Evolutionary conservation across 2,888 invertebrate genomes (phyloP).

Genomic region (Eristalis arbustorum): DNA sequence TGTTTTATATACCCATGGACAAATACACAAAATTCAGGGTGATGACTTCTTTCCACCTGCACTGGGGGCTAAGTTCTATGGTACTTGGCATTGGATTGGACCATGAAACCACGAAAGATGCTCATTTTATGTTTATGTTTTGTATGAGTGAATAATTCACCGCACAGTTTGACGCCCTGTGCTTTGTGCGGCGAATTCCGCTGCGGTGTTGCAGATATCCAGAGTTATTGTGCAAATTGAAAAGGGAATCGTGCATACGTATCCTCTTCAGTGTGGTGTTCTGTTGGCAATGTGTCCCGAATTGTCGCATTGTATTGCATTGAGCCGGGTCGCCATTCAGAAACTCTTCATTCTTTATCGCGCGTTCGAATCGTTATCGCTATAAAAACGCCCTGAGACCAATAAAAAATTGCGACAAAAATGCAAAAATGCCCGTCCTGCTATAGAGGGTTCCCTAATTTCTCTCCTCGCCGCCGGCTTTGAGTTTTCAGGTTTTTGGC

Average conservation of each 20-base stretch:
- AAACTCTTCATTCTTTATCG: constrained; percentile 61
- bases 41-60: constrained; percentile 41
- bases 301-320: constrained; percentile 53
- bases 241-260: constrained; percentile 22
- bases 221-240: constrained; percentile 60
- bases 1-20: too few species aligned
- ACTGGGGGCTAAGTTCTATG: constrained; percentile 40
- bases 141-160: constrained; percentile 60
- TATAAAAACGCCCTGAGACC: constrained; percentile 56
- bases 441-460: constrained; percentile 55
- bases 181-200: constrained; percentile 27
- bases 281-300: constrained; percentile 25
- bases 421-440: constrained; percentile 49
- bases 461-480: neutral
- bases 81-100: constrained; percentile 47
- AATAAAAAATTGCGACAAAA: constrained; percentile 70
- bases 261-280: constrained; percentile 1
- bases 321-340: constrained; percentile 29
- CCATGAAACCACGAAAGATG: constrained; percentile 53
- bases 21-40: neutral
- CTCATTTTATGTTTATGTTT: constrained; percentile 29
- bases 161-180: constrained; percentile 26
- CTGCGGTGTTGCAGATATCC: constrained; percentile 57
- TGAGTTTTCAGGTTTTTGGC: constrained; percentile 12
- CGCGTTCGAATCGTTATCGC: constrained; percentile 64